A percentile compares a stretch with the other conserved stretches of the same genome.
These are phyloP conservation scores for Gorsachius goisagi DNA, from an alignment of 2,113 vertebrate genomes.

Conservation along the genomic window DNA sequence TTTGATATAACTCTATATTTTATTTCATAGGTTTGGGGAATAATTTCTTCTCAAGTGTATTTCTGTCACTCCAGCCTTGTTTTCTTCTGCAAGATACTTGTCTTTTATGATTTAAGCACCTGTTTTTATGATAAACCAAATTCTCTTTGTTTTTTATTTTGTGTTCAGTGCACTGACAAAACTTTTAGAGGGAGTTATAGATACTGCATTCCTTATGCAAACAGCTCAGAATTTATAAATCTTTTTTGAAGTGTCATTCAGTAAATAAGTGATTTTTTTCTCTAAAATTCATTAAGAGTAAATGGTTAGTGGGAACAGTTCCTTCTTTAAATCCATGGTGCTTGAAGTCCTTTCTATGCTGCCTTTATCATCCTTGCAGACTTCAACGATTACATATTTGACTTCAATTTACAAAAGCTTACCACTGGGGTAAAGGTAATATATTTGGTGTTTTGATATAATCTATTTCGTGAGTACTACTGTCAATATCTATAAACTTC, in stretches of 20 bases:
- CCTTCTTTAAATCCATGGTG: neutral
- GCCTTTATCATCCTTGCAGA: constrained; percentile 49
- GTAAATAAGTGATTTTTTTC: neutral
- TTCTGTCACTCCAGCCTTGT: neutral
- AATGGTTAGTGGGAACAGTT: constrained; percentile 12
- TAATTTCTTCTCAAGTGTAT: neutral
- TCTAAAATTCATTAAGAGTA: constrained; percentile 31
- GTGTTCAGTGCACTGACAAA: neutral
- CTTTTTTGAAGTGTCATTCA: neutral
- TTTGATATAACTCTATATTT: neutral
- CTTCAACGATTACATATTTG: constrained; percentile 58
- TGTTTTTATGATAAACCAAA: neutral
- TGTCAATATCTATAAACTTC: constrained; percentile 71
- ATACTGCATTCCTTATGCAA: neutral
- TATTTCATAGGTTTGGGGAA: neutral
- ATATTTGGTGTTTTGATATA: constrained; percentile 53
- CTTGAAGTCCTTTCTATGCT: constrained; percentile 28
- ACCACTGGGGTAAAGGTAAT: constrained; percentile 42
- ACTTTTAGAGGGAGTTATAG: neutral
- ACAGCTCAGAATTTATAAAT: neutral
- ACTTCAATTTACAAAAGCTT: constrained; percentile 67
- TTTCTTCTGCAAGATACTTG: neutral
- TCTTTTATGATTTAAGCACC: neutral
- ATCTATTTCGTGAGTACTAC: constrained; percentile 52
- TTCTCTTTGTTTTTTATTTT: neutral